phyloP scores from a whole-genome alignment of 2,797 vertebrate genomes.

The Clamator glandarius region DNA sequence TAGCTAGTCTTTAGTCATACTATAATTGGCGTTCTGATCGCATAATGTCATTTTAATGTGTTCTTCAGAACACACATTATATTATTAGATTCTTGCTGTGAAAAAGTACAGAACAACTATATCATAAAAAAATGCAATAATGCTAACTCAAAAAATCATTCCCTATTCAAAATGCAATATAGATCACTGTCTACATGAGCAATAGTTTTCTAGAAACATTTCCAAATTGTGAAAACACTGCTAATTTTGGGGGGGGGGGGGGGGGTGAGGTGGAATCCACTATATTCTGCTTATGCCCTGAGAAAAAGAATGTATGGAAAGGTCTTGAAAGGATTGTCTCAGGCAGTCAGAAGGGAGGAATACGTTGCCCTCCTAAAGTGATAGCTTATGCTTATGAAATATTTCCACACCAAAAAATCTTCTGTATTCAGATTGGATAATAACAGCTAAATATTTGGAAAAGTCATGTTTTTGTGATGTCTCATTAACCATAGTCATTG shows the following conservation, averaged over 20 bases:
- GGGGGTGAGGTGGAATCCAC: too few relatives aligned
- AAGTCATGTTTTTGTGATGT: background rate
- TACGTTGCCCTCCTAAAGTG: background rate
- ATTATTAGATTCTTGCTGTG: slow-evolving; percentile 73
- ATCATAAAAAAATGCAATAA: slow-evolving; percentile 54
- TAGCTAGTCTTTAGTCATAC: slow-evolving; percentile 62
- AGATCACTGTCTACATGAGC: slow-evolving; percentile 19
- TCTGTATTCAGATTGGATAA: background rate
- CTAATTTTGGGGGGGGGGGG: background rate
- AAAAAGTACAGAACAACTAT: slow-evolving; percentile 56
- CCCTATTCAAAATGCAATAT: slow-evolving; percentile 36
- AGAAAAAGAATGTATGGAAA: background rate
- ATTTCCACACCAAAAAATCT: background rate
- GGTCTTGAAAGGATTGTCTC: background rate
- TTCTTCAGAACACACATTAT: slow-evolving; percentile 65
- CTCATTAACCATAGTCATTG: background rate
- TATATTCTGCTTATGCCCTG: background rate
- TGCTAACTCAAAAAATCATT: slow-evolving; percentile 53
- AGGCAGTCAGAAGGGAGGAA: background rate
- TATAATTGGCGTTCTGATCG: slow-evolving; percentile 65
- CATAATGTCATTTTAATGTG: slow-evolving; percentile 72
- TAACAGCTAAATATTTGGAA: background rate
- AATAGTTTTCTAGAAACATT: slow-evolving; percentile 54
- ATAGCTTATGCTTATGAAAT: background rate
- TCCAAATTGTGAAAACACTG: slow-evolving; percentile 34